phyloP scores from a whole-genome alignment of 2,113 vertebrate species.

The Aleadryas rufinucha region DNA sequence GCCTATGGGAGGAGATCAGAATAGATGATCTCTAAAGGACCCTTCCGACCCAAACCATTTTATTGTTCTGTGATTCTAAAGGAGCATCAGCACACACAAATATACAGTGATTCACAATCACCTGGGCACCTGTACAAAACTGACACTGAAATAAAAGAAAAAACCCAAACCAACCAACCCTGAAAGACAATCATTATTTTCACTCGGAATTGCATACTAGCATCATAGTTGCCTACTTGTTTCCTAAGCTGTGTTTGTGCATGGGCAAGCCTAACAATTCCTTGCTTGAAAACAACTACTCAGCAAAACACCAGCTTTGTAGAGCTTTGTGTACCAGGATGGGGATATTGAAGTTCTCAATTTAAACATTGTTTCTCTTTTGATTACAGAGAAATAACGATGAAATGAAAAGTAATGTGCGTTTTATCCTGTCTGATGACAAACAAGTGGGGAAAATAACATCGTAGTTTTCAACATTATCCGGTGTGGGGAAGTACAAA shows the following conservation, averaged over 20 bases:
- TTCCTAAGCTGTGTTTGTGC: background rate
- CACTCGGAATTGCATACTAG: background rate
- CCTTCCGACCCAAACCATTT: background rate
- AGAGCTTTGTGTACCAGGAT: background rate
- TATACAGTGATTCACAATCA: background rate
- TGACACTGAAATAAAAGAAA: background rate
- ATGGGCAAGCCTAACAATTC: background rate
- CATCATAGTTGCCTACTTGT: too few species aligned
- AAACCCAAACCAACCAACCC: background rate
- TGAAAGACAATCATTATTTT: background rate
- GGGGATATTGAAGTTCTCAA: background rate
- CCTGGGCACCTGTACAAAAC: background rate
- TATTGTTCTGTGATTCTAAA: background rate
- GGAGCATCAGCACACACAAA: background rate
- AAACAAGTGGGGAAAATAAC: background rate
- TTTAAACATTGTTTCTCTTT: conserved; percentile 2
- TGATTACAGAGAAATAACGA: conserved; percentile 36
- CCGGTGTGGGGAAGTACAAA: background rate
- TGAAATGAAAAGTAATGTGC: background rate
- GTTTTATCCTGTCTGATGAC: background rate
- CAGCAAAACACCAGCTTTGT: conserved; percentile 43
- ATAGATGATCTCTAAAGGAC: background rate
- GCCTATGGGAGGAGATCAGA: background rate
- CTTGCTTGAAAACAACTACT: conserved; percentile 36
- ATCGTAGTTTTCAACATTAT: conserved; percentile 38